A percentile compares a stretch with the other conserved stretches of the same genome.
Conservation (phyloP, 2,888 invertebrate genomes). For the Frankliniella intonsa region DNA sequence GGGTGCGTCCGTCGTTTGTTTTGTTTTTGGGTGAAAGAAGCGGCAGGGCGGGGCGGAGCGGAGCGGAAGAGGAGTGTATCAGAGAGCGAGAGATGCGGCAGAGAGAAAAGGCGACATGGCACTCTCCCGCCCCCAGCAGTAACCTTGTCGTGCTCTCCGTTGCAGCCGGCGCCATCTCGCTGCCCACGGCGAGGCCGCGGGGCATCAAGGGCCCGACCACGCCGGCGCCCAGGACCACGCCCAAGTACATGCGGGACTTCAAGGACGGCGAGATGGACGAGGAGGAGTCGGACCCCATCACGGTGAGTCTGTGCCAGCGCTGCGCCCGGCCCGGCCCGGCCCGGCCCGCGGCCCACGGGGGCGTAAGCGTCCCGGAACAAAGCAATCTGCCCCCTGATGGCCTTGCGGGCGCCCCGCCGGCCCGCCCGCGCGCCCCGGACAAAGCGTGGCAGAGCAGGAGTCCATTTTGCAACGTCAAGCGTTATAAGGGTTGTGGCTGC, state of each 20-base stretch:
- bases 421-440: background rate
- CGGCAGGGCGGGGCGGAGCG: background rate
- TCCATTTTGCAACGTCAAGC: background rate
- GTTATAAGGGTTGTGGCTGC: background rate
- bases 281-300: conserved; percentile 20
- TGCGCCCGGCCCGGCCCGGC: no score
- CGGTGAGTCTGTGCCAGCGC: background rate
- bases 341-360: no score
- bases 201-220: conserved; percentile 3
- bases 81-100: background rate
- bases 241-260: conserved; percentile 9
- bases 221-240: background rate
- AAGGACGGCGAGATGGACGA: conserved; percentile 10
- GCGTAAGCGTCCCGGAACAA: background rate
- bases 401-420: background rate
- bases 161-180: background rate
- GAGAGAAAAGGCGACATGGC: background rate
- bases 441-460: background rate
- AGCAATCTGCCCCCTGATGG: background rate
- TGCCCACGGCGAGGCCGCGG: conserved; percentile 8
- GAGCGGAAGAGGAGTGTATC: background rate
- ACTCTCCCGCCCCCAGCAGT: background rate
- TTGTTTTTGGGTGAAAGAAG: background rate
- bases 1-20: background rate
- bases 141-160: background rate